Evolutionary conservation across 2,888 invertebrate genomes (phyloP).

Genomic region (Drosophila basisetae): DNA sequence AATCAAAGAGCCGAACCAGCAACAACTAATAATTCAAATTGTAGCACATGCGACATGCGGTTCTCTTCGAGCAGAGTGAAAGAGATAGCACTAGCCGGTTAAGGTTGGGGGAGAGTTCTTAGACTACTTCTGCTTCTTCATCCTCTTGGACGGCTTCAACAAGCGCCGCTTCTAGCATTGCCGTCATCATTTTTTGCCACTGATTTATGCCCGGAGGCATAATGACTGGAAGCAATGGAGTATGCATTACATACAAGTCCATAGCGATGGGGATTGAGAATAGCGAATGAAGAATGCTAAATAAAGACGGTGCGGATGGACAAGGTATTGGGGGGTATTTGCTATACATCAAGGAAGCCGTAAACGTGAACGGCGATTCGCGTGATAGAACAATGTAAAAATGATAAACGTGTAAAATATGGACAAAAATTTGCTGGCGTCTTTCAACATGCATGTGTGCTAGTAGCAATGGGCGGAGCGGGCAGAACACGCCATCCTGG

Average conservation of each 20-base stretch:
- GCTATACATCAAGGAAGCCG: slow-evolving; percentile 56
- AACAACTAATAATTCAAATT: slow-evolving; percentile 73
- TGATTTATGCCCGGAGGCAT: slow-evolving; percentile 67
- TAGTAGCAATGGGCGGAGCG: slow-evolving; percentile 19
- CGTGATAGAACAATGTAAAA: slow-evolving; percentile 82
- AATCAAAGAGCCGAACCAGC: slow-evolving; percentile 63
- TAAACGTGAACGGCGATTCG: slow-evolving; percentile 68
- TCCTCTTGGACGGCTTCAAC: slow-evolving; percentile 14
- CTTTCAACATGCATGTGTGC: slow-evolving; percentile 52
- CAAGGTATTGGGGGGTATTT: not conserved
- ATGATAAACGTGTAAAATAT: slow-evolving; percentile 78
- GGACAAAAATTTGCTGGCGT: slow-evolving; percentile 60
- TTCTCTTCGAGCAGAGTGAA: slow-evolving; percentile 15
- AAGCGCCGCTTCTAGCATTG: slow-evolving; percentile 21
- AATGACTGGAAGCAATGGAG: slow-evolving; percentile 76
- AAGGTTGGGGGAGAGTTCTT: slow-evolving; percentile 27
- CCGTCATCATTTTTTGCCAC: slow-evolving; percentile 61
- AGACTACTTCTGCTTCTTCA: slow-evolving; percentile 8
- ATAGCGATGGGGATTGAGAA: slow-evolving; percentile 33
- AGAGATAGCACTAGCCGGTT: slow-evolving; percentile 10
- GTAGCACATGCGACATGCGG: slow-evolving; percentile 66
- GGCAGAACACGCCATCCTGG: not conserved
- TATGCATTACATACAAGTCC: slow-evolving; percentile 64
- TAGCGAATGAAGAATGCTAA: slow-evolving; percentile 34
- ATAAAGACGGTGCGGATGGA: slow-evolving; percentile 13